Conservation (phyloP, 2,888 invertebrate genomes). For the Syritta pipiens region DNA sequence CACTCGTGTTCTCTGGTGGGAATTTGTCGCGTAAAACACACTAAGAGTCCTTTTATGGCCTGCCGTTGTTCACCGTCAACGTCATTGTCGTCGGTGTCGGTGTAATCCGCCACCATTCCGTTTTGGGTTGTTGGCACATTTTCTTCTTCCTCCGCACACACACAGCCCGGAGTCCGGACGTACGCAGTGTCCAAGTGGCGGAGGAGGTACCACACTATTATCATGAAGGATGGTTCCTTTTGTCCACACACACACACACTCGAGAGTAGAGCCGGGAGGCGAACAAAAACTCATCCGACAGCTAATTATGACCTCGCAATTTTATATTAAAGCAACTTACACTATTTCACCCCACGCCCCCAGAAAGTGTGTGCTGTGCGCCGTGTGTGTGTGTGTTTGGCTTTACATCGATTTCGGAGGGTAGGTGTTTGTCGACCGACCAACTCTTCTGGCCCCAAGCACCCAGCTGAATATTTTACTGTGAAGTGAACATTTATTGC, state of each 20-base stretch:
- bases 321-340: conserved; percentile 71
- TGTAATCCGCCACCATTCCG: conserved; percentile 13
- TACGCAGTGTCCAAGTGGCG: conserved; percentile 49
- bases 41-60: conserved; percentile 60
- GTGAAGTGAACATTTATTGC: conserved; percentile 77
- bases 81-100: conserved; percentile 18
- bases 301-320: conserved; percentile 79
- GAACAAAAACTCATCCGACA: conserved; percentile 71
- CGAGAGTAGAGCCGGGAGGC: conserved; percentile 55
- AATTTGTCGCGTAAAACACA: conserved; percentile 68
- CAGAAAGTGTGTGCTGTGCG: neutral
- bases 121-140: conserved; percentile 53
- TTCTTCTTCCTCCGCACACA: conserved; percentile 27
- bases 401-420: conserved; percentile 62
- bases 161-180: conserved; percentile 10
- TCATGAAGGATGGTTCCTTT: conserved; percentile 68
- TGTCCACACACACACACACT: conserved; percentile 31
- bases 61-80: conserved; percentile 9
- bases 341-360: conserved; percentile 44
- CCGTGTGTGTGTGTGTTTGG: neutral
- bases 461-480: conserved; percentile 55
- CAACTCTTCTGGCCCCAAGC: neutral
- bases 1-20: conserved; percentile 66
- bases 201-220: conserved; percentile 48
- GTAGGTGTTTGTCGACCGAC: conserved; percentile 50